Evolutionary conservation across 2,113 vertebrate species (phyloP).

Genomic region (Ailuropoda melanoleuca): DNA sequence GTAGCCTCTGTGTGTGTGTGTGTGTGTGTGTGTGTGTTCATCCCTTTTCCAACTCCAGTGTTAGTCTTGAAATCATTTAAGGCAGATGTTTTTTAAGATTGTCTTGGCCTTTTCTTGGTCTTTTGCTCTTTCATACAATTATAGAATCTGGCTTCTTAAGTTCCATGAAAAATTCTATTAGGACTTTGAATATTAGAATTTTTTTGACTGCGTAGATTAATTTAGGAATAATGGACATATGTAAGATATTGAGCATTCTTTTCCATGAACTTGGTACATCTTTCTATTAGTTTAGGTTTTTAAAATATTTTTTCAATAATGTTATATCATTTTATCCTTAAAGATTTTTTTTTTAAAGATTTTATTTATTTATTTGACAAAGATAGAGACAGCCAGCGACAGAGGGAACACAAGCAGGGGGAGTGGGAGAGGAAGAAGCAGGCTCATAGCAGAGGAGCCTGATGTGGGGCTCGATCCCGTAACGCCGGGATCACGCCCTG

Average conservation of each 20-base stretch:
- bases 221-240: not conserved
- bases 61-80: not conserved
- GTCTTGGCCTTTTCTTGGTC: not conserved
- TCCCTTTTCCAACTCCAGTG: not conserved
- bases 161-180: not conserved
- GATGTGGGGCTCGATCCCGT: too few relatives aligned
- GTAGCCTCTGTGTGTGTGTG: not conserved
- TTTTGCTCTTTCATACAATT: not conserved
- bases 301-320: not conserved
- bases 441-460: too few relatives aligned
- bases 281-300: not conserved
- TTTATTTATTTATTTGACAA: too few relatives aligned
- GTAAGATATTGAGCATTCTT: not conserved
- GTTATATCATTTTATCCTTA: not conserved
- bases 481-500: too few relatives aligned
- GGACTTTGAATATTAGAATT: not conserved
- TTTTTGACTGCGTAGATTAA: not conserved
- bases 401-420: too few relatives aligned
- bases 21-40: not conserved
- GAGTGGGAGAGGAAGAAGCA: too few relatives aligned
- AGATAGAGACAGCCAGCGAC: too few relatives aligned
- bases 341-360: not conserved
- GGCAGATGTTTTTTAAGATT: not conserved
- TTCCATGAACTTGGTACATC: not conserved
- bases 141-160: not conserved